These are phyloP conservation scores for Nannoperca australis DNA, from an alignment of 2,797 vertebrate species.

Conservation along the genomic window DNA sequence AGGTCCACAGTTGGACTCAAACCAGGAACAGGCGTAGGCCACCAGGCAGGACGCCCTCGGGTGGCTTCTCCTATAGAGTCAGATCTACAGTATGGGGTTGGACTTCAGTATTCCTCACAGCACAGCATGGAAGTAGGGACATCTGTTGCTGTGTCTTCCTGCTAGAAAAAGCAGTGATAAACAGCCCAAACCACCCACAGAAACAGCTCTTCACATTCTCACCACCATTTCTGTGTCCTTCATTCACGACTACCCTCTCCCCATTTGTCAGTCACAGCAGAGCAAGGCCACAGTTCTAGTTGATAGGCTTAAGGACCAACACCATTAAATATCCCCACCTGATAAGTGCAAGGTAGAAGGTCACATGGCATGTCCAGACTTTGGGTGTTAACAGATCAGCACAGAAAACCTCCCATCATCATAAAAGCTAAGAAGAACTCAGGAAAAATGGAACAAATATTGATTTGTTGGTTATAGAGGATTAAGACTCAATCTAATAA, in stretches of 20 bases:
- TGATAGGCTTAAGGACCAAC: slow-evolving; percentile 77
- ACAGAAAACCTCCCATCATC: slow-evolving; percentile 25
- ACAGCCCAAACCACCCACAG: slow-evolving; percentile 52
- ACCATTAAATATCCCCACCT: slow-evolving; percentile 75
- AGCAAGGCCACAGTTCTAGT: slow-evolving; percentile 69
- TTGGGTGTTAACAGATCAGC: slow-evolving; percentile 38
- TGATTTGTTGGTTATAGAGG: slow-evolving; percentile 9
- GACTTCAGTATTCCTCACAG: slow-evolving; percentile 50
- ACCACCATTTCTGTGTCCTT: slow-evolving; percentile 34
- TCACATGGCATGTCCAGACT: slow-evolving; percentile 42
- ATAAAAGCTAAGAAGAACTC: slow-evolving; percentile 29
- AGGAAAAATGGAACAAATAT: not conserved
- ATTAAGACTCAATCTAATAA: slow-evolving; percentile 29
- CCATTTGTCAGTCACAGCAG: slow-evolving; percentile 50
- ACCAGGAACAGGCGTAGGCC: not conserved
- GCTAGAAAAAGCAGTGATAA: slow-evolving; percentile 50
- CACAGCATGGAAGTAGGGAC: slow-evolving; percentile 61
- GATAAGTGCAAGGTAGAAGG: slow-evolving; percentile 70
- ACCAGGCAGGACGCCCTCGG: not conserved
- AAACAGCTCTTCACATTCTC: slow-evolving; percentile 51
- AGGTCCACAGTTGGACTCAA: slow-evolving; percentile 13
- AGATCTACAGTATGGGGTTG: slow-evolving; percentile 24
- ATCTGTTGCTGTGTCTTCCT: slow-evolving; percentile 69
- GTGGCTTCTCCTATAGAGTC: slow-evolving; percentile 17
- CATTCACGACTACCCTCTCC: slow-evolving; percentile 46